Percentiles rank a stretch among this genome's conserved stretches.
phyloP scores from a whole-genome alignment of 2,797 vertebrate species.

The Coilia nasus region DNA sequence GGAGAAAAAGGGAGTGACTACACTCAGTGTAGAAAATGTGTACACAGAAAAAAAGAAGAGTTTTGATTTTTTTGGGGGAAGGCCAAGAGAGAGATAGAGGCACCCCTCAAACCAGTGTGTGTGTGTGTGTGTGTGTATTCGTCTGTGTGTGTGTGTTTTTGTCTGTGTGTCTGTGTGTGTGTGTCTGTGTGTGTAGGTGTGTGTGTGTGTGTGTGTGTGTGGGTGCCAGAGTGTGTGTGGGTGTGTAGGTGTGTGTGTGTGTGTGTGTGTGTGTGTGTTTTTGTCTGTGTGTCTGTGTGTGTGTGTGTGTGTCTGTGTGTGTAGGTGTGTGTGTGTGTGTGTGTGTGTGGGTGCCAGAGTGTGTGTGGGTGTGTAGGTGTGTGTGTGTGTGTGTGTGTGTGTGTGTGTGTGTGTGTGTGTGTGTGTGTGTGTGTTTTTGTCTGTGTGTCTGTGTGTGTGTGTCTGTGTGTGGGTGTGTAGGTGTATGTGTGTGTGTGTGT shows the following conservation, averaged over 20 bases:
- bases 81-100: no score
- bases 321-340: no score
- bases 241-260: background rate
- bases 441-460: background rate
- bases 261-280: conserved; percentile 16
- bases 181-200: background rate
- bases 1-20: background rate
- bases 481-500: no score
- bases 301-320: background rate
- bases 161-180: conserved; percentile 32
- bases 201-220: conserved; percentile 14
- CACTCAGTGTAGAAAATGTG: conserved; percentile 16
- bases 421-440: background rate
- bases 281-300: conserved; percentile 28
- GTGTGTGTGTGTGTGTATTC: conserved; percentile 2
- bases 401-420: conserved; percentile 36
- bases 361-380: background rate
- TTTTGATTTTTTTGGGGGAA: background rate
- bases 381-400: background rate
- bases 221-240: background rate
- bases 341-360: background rate
- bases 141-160: conserved; percentile 1
- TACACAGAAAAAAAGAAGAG: conserved; percentile 8
- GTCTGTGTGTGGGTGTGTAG: background rate
- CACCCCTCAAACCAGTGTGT: background rate